A percentile compares a stretch with the other conserved stretches of the same genome.
Conservation (phyloP, 2,797 vertebrate genomes). For the Neostethus bicornis region DNA sequence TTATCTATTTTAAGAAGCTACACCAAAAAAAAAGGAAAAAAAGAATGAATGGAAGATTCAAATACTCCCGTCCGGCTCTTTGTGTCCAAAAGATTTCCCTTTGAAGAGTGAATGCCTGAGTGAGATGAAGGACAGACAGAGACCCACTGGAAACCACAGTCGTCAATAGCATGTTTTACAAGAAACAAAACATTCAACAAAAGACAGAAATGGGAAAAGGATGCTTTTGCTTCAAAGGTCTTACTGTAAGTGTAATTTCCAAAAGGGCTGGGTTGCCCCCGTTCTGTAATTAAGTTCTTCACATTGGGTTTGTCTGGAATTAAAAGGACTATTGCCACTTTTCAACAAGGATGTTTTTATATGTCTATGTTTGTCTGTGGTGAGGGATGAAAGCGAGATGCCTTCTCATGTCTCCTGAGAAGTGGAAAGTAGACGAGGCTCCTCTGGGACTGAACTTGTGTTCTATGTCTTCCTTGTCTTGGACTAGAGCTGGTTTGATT, state of each 20-base stretch:
- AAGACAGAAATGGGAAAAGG: slow-evolving; percentile 76
- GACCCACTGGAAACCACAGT: slow-evolving; percentile 71
- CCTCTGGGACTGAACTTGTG: slow-evolving; percentile 64
- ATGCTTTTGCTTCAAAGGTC: slow-evolving; percentile 79
- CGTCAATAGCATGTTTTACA: slow-evolving; percentile 74
- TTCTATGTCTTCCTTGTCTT: slow-evolving; percentile 52
- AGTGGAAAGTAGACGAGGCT: slow-evolving; percentile 68
- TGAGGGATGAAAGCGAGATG: slow-evolving; percentile 77
- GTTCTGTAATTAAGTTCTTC: slow-evolving; percentile 81
- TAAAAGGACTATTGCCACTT: slow-evolving; percentile 80
- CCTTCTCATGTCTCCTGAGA: slow-evolving; percentile 71
- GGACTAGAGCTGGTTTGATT: slow-evolving; percentile 60
- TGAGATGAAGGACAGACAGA: slow-evolving; percentile 53
- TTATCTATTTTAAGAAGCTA: slow-evolving; percentile 21
- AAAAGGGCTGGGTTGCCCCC: slow-evolving; percentile 77
- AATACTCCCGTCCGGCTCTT: slow-evolving; percentile 26
- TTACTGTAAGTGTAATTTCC: slow-evolving; percentile 80
- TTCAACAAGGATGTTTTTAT: slow-evolving; percentile 79
- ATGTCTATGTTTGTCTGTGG: slow-evolving; percentile 82
- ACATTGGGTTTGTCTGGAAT: slow-evolving; percentile 78
- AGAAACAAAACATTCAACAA: slow-evolving; percentile 74
- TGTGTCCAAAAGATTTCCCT: slow-evolving; percentile 41
- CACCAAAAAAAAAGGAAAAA: slow-evolving; percentile 4
- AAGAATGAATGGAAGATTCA: slow-evolving; percentile 14
- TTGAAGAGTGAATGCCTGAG: slow-evolving; percentile 56